Evolutionary conservation across 2,797 vertebrate species (phyloP).

Genomic region (Gephyroberyx darwinii): DNA sequence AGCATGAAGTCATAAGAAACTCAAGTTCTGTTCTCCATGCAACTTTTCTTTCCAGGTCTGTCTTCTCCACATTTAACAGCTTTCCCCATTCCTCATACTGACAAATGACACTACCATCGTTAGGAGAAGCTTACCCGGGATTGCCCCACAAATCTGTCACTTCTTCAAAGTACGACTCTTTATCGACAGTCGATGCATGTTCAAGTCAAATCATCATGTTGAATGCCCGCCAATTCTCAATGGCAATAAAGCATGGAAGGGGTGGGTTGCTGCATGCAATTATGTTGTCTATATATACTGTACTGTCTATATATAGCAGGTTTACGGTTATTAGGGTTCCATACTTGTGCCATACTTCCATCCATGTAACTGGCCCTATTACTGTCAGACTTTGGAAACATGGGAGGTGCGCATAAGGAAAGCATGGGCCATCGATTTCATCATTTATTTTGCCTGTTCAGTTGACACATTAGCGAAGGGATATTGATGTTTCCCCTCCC

Average conservation of each 20-base stretch:
- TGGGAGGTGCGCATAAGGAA: background rate
- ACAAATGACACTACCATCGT: conserved; percentile 20
- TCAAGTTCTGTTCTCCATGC: too few species aligned
- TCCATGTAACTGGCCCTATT: conserved; percentile 28
- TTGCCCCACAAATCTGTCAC: background rate
- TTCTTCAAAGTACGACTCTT: background rate
- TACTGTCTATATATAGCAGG: conserved; percentile 37
- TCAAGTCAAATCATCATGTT: conserved; percentile 41
- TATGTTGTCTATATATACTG: background rate
- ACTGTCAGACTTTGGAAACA: background rate
- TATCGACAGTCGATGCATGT: conserved; percentile 33
- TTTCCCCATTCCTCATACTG: conserved; percentile 22
- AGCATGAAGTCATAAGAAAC: too few species aligned
- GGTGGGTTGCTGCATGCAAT: conserved; percentile 5
- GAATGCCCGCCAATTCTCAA: background rate
- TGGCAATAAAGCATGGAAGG: conserved; percentile 20
- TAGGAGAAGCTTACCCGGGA: conserved; percentile 35
- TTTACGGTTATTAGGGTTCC: conserved; percentile 22
- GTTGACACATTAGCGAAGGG: conserved; percentile 5
- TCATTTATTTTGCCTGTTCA: conserved; percentile 32
- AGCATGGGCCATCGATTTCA: conserved; percentile 11
- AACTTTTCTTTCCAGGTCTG: too few species aligned
- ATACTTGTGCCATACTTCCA: background rate
- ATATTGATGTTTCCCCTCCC: conserved; percentile 25
- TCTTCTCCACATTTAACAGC: background rate